Evolutionary conservation across 2,113 vertebrate genomes (phyloP).

Genomic region (Leucopsar rothschildi): DNA sequence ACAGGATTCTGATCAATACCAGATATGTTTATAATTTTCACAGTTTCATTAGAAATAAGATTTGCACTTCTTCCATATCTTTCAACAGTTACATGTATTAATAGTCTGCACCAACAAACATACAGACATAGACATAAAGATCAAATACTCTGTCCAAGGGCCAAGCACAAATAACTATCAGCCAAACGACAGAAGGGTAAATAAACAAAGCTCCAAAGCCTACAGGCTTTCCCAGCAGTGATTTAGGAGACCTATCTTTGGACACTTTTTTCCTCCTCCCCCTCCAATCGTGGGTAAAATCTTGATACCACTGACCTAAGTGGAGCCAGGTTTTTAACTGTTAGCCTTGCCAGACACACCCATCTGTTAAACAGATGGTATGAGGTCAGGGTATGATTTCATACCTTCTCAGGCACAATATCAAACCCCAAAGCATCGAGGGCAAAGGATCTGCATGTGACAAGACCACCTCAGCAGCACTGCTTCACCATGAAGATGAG

Average conservation of each 20-base stretch:
- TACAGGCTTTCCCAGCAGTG: constrained; percentile 2
- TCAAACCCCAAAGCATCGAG: background rate
- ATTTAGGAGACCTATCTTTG: constrained; percentile 39
- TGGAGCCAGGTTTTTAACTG: constrained; percentile 27
- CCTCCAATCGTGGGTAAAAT: constrained; percentile 28
- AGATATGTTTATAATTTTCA: background rate
- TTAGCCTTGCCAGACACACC: background rate
- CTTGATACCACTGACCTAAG: constrained; percentile 54
- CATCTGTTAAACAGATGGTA: constrained; percentile 53
- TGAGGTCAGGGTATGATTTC: constrained; percentile 34
- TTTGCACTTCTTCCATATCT: background rate
- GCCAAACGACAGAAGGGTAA: background rate
- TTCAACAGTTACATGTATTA: background rate
- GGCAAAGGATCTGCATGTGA: background rate
- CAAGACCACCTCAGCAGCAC: background rate
- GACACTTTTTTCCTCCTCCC: background rate
- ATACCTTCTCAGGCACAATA: constrained; percentile 15
- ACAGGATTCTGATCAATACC: background rate
- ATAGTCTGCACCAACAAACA: background rate
- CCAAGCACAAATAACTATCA: background rate
- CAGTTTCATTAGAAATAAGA: background rate
- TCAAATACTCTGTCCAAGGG: background rate
- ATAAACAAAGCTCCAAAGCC: background rate
- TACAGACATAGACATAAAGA: background rate
- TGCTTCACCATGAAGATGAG: background rate